Conservation (phyloP, 92 coral and sea anemone genomes). For the Paramuricea clavata region DNA sequence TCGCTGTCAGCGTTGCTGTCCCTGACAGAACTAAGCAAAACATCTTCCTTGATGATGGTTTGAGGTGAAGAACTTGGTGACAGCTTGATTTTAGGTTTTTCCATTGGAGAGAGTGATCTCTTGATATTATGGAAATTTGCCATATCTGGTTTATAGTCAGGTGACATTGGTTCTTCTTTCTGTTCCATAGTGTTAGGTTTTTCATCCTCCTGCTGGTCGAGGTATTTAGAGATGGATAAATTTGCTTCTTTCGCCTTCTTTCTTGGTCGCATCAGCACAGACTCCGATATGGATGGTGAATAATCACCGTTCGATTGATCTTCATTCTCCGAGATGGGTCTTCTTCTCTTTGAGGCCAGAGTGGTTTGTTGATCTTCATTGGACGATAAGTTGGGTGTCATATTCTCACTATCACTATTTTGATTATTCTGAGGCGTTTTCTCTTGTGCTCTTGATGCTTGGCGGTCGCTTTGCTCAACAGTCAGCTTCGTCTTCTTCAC, state of each 20-base stretch:
- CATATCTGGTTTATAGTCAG: slow-evolving; percentile 24
- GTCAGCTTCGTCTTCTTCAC: slow-evolving; percentile 16
- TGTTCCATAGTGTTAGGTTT: not conserved
- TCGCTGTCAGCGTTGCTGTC: not conserved
- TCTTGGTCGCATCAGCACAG: slow-evolving; percentile 26
- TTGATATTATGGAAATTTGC: not conserved
- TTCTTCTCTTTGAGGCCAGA: not conserved
- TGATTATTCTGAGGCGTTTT: not conserved
- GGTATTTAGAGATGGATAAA: not conserved
- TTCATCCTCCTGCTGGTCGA: not conserved
- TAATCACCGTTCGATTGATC: not conserved
- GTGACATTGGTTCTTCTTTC: slow-evolving; percentile 13
- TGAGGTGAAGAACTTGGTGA: not conserved
- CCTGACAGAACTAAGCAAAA: not conserved
- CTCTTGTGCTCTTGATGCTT: not conserved
- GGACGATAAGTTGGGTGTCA: not conserved
- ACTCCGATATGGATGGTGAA: slow-evolving; percentile 3
- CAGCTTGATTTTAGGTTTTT: not conserved
- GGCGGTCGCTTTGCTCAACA: not conserved
- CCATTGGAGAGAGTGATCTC: not conserved
- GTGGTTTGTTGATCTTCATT: not conserved
- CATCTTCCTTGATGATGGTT: not conserved
- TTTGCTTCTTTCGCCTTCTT: slow-evolving; percentile 34
- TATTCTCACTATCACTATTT: not conserved
- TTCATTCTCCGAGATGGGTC: not conserved